Percentiles rank a stretch among this genome's conserved stretches.
phyloP scores from a whole-genome alignment of 2,888 invertebrate species.

The Lissocephala sabroskyi region DNA sequence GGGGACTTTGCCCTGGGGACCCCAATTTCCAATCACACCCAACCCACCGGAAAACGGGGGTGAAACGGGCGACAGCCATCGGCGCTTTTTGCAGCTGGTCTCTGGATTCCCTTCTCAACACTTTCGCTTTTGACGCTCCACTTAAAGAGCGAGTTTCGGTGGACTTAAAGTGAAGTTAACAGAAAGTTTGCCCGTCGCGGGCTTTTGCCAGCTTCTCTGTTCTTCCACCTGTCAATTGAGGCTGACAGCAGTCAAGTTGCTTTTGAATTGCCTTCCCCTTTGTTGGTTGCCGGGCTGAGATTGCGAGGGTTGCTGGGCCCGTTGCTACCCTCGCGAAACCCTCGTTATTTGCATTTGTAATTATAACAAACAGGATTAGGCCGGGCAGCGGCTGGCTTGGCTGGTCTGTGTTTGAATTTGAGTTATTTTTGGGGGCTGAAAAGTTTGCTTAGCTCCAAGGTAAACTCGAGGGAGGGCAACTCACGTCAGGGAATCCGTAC shows the following conservation, averaged over 20 bases:
- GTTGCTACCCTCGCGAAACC: conserved; percentile 12
- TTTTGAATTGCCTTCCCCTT: conserved; percentile 5
- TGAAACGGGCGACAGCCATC: too few species aligned
- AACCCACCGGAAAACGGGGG: neutral
- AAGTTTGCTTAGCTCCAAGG: conserved; percentile 29
- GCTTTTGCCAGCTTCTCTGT: too few species aligned
- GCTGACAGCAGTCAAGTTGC: conserved; percentile 3
- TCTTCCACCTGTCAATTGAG: neutral
- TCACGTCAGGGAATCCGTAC: conserved; percentile 73
- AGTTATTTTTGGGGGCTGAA: conserved; percentile 43
- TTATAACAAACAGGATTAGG: conserved; percentile 70
- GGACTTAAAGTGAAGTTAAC: too few species aligned
- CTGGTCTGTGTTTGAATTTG: conserved; percentile 36
- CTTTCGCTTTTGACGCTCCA: too few species aligned
- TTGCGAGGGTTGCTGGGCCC: too few species aligned
- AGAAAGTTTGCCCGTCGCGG: too few species aligned
- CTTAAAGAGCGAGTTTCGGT: too few species aligned
- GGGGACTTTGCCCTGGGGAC: conserved; percentile 31
- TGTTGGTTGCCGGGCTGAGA: neutral
- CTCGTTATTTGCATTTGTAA: conserved; percentile 71
- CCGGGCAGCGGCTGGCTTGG: conserved; percentile 17
- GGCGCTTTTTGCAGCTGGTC: too few species aligned
- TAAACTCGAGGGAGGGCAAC: conserved; percentile 56
- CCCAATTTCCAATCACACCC: conserved; percentile 49
- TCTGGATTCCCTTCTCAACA: too few species aligned